phyloP scores from a whole-genome alignment of 2,113 vertebrate species.

The Neolamprologus cancellatus region DNA sequence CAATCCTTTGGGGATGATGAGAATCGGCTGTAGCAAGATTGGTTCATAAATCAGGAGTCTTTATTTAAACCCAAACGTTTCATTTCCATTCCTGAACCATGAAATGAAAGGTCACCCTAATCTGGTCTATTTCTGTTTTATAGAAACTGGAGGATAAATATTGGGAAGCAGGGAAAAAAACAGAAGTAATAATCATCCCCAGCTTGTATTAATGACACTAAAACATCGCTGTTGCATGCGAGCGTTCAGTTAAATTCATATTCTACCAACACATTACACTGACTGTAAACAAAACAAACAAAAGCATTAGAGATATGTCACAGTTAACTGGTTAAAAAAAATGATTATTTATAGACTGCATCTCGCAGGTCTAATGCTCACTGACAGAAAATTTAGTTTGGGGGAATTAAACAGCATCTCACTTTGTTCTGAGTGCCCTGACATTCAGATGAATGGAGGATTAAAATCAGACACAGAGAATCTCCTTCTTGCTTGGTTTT shows the following conservation, averaged over 20 bases:
- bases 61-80: conserved; percentile 34
- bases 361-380: background rate
- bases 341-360: background rate
- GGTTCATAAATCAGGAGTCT: conserved; percentile 35
- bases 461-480: background rate
- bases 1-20: conserved; percentile 14
- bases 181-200: conserved; percentile 9
- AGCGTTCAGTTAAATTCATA: background rate
- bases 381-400: background rate
- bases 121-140: conserved; percentile 45
- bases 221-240: background rate
- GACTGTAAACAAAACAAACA: background rate
- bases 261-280: background rate
- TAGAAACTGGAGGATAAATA: conserved; percentile 10
- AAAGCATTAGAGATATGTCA: background rate
- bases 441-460: background rate
- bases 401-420: background rate
- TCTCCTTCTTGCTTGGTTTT: background rate
- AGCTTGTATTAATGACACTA: background rate
- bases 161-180: background rate
- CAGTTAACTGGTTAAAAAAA: background rate
- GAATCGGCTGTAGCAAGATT: conserved; percentile 29
- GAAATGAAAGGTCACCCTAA: conserved; percentile 55
- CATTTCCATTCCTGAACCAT: conserved; percentile 32
- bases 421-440: background rate